These are phyloP conservation scores for Leguminivora glycinivorella DNA, from an alignment of 1,140 invertebrate species.

Conservation along the genomic window DNA sequence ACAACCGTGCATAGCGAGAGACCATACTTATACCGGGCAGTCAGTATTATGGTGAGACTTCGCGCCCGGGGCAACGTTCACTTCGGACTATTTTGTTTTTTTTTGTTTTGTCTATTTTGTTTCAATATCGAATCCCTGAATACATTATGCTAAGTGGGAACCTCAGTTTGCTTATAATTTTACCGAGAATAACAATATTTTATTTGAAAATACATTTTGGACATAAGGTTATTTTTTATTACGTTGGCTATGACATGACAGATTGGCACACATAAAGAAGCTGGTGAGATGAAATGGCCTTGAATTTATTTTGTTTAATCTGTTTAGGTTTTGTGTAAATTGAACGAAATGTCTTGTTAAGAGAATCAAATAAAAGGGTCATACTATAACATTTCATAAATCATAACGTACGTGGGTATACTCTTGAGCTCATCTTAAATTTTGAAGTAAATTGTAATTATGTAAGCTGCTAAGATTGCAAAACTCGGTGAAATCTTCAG, in stretches of 20 bases:
- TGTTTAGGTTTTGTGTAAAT: too few relatives aligned
- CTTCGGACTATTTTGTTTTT: constrained; percentile 44
- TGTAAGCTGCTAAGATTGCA: background rate
- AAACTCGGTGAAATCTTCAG: background rate
- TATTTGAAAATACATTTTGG: constrained; percentile 33
- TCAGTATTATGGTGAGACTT: background rate
- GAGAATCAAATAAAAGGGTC: too few relatives aligned
- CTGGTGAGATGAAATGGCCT: too few relatives aligned
- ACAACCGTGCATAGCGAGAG: background rate
- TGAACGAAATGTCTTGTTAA: too few relatives aligned
- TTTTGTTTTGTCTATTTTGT: constrained; percentile 48
- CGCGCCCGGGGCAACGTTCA: constrained; percentile 37
- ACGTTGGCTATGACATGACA: background rate
- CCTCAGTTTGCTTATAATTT: constrained; percentile 41
- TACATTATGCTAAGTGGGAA: constrained; percentile 53
- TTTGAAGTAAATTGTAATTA: background rate
- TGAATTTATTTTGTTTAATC: too few relatives aligned
- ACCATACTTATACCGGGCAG: background rate
- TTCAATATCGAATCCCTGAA: constrained; percentile 56
- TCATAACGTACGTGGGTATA: too few relatives aligned
- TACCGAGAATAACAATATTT: constrained; percentile 30
- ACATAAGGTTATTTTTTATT: constrained; percentile 19
- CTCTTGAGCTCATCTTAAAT: background rate
- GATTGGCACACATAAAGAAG: background rate
- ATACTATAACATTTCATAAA: too few relatives aligned